Evolutionary conservation across 2,888 invertebrate species (phyloP).

Genomic region (Acrocyrtus sp.): DNA sequence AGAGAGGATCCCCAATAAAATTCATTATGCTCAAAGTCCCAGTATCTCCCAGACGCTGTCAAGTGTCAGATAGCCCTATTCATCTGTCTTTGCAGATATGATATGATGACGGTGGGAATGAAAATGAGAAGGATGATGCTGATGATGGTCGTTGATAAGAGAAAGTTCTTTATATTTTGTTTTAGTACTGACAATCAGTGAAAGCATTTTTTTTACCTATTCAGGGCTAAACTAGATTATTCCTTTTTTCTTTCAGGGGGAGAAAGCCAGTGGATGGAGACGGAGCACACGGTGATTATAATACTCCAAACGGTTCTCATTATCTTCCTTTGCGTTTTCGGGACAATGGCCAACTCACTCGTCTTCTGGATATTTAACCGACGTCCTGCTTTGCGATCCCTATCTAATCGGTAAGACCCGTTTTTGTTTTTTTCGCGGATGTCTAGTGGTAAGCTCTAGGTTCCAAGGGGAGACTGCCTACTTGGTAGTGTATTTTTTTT

Average conservation of each 20-base stretch:
- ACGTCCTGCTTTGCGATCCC: conserved; percentile 67
- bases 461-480: too few relatives aligned
- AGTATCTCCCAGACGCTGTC: too few relatives aligned
- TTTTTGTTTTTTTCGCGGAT: too few relatives aligned
- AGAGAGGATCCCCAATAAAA: too few relatives aligned
- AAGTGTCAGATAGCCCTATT: too few relatives aligned
- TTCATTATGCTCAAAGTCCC: too few relatives aligned
- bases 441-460: too few relatives aligned
- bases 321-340: conserved; percentile 62
- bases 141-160: not conserved
- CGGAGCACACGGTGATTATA: conserved; percentile 53
- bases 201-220: not conserved
- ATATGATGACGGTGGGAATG: not conserved
- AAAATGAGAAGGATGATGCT: too few relatives aligned
- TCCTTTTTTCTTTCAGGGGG: conserved; percentile 26
- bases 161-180: not conserved
- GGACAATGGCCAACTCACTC: conserved; percentile 67
- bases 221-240: not conserved
- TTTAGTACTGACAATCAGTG: not conserved
- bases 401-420: conserved; percentile 68
- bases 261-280: conserved; percentile 42
- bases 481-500: too few relatives aligned
- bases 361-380: conserved; percentile 69
- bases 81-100: not conserved
- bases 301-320: conserved; percentile 61